These are phyloP conservation scores for Vespertilio murinus DNA, from an alignment of 2,797 vertebrate species.

Conservation along the genomic window DNA sequence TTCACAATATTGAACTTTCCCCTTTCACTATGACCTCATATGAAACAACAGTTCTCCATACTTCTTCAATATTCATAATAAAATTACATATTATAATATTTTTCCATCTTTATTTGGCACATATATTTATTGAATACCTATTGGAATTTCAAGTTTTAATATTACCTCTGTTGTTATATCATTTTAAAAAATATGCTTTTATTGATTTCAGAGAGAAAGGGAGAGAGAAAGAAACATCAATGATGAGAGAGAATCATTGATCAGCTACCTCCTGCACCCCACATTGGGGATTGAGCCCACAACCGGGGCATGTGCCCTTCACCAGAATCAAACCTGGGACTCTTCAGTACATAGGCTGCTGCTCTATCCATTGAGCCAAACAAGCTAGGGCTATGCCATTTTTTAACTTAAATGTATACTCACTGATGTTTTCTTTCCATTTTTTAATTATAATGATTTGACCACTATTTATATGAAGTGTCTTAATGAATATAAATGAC, in stretches of 20 bases:
- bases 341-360: too few species aligned
- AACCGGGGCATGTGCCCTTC: too few species aligned
- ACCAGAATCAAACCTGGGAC: too few species aligned
- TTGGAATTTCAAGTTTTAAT: not conserved
- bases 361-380: too few species aligned
- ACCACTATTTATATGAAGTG: not conserved
- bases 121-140: not conserved
- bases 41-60: not conserved
- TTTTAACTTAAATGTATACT: not conserved
- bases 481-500: not conserved
- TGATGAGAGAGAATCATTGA: too few species aligned
- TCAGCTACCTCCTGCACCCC: too few species aligned
- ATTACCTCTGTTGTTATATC: not conserved
- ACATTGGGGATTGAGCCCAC: too few species aligned
- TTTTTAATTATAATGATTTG: not conserved
- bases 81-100: not conserved
- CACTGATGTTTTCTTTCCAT: not conserved
- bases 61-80: not conserved
- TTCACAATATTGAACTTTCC: not conserved
- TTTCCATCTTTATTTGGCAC: not conserved
- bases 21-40: not conserved
- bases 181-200: too few species aligned
- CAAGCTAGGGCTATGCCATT: too few species aligned
- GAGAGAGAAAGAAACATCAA: too few species aligned
- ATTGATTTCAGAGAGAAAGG: too few species aligned